A percentile compares a stretch with the other conserved stretches of the same genome.
These are phyloP conservation scores for Trachelipus rathkii DNA, from an alignment of 1,140 invertebrate genomes.

Conservation along the genomic window DNA sequence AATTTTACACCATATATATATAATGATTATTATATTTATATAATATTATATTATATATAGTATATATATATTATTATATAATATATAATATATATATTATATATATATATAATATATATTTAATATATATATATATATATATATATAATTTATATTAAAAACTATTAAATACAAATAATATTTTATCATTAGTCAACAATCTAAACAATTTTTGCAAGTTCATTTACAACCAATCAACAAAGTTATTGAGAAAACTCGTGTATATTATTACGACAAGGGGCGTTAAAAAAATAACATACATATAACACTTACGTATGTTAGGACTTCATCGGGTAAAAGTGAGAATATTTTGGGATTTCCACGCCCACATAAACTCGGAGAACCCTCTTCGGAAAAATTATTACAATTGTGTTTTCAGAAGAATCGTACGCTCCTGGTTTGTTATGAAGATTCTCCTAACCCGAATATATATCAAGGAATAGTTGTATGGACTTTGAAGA, in stretches of 20 bases:
- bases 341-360: constrained; percentile 77
- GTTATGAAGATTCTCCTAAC: constrained; percentile 65
- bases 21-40: no score
- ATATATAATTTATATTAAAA: no score
- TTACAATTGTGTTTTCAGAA: constrained; percentile 88
- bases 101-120: no score
- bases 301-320: constrained; percentile 61
- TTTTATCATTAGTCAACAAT: no score
- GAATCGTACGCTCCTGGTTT: constrained; percentile 64
- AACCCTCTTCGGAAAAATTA: constrained; percentile 80
- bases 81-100: no score
- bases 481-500: constrained; percentile 78
- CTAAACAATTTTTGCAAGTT: no score
- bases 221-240: not conserved
- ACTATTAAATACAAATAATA: no score
- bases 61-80: no score
- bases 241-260: not conserved
- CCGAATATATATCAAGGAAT: constrained; percentile 74
- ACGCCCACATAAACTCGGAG: constrained; percentile 70
- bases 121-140: no score
- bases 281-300: not conserved
- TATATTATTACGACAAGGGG: not conserved
- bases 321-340: constrained; percentile 72
- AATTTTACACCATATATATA: no score
- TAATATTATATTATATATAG: no score